phyloP scores from a whole-genome alignment of 2,113 vertebrate species.

The Brienomyrus longianalis region DNA sequence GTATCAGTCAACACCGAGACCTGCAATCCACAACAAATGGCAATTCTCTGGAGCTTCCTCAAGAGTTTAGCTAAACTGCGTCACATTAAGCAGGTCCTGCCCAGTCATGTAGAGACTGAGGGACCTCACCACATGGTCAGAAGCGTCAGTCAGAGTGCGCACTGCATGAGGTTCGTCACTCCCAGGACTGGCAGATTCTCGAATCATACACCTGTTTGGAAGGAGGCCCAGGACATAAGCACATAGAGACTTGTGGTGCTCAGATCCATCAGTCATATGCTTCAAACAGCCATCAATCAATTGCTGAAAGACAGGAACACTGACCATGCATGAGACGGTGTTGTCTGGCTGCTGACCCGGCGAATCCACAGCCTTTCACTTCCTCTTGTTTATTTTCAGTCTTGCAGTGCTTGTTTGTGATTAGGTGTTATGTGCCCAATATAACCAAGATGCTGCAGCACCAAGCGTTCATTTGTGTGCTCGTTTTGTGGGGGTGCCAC shows the following conservation, averaged over 20 bases:
- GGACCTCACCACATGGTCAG: background rate
- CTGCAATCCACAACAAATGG: background rate
- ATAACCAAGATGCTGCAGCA: background rate
- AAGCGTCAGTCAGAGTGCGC: background rate
- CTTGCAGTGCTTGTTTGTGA: background rate
- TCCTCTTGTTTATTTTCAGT: background rate
- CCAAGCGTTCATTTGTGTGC: background rate
- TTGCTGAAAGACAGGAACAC: background rate
- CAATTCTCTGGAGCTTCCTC: background rate
- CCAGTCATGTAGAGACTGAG: background rate
- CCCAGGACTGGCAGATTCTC: background rate
- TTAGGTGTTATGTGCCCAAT: background rate
- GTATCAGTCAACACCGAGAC: background rate
- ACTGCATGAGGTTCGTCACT: background rate
- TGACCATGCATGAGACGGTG: background rate
- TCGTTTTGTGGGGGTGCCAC: background rate
- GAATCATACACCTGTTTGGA: background rate
- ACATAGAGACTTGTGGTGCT: background rate
- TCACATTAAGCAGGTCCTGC: background rate
- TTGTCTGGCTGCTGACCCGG: background rate
- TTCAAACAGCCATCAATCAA: background rate
- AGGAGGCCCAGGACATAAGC: background rate
- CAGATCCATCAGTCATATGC: background rate
- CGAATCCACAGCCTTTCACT: background rate
- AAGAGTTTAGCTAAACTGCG: background rate